These are phyloP conservation scores for Atopsyche davidsoni DNA, from an alignment of 1,140 invertebrate genomes.

Conservation along the genomic window DNA sequence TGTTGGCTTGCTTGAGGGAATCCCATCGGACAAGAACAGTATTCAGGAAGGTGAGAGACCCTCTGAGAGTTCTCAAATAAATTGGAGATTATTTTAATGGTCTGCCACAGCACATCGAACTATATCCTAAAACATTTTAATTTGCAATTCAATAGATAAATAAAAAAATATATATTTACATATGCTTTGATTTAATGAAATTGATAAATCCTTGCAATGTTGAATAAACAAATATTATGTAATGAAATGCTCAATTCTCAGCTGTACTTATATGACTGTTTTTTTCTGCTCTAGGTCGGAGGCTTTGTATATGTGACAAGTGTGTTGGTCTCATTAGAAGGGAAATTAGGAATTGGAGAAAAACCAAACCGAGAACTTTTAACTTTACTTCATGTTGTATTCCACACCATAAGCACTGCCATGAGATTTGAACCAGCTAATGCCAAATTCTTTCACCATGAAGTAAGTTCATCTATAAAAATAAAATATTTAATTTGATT, in stretches of 20 bases:
- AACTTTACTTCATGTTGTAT: constrained; percentile 78
- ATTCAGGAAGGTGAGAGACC: constrained; percentile 84
- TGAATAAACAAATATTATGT: too few relatives aligned
- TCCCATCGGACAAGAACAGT: constrained; percentile 93
- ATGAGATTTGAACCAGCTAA: constrained; percentile 99
- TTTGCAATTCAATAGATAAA: constrained; percentile 1
- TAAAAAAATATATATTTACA: not conserved
- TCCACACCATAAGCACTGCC: constrained; percentile 91
- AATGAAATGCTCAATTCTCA: too few relatives aligned
- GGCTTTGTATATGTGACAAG: constrained; percentile 98
- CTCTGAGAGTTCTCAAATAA: too few relatives aligned
- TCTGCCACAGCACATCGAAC: too few relatives aligned
- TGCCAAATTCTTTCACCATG: constrained; percentile 95
- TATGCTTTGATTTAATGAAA: too few relatives aligned
- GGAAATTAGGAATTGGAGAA: constrained; percentile 56
- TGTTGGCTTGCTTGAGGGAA: constrained; percentile 83
- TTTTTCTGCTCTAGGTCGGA: constrained; percentile 52
- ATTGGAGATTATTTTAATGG: too few relatives aligned
- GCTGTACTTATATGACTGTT: constrained; percentile 2
- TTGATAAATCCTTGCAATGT: too few relatives aligned
- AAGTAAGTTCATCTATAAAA: too few relatives aligned
- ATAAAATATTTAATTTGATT: too few relatives aligned
- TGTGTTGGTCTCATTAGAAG: constrained; percentile 88
- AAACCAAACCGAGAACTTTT: constrained; percentile 54
- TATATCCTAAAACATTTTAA: too few relatives aligned